Evolutionary conservation across 1,140 invertebrate genomes (phyloP), one percentile per base, ranked within the genome.

Genomic region (Aphelinus certus): DNA sequence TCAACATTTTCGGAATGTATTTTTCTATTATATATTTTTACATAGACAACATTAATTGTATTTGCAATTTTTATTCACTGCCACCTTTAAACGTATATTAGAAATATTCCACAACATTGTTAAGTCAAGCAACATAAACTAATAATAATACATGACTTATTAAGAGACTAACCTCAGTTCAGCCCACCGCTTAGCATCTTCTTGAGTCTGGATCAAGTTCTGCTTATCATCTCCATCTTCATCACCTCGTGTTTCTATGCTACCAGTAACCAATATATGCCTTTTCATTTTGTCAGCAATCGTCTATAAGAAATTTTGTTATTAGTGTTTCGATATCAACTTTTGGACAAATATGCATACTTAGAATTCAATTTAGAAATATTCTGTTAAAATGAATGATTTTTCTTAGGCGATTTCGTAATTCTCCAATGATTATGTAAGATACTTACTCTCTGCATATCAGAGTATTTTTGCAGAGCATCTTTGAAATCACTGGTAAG

Each of bases 401-500:
- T 62, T 26, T 26, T 26, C 26, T 45, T 62, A 43, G 10, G 45
- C 10, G 4, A 68, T 47, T 65, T 46, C 0, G 3, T n/a, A 69
- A 49, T n/a, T 48, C 3, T 10, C 9, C 26, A 26, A 26, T 26
- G 26, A 26, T 26, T 26, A 26, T 26, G 26, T 26, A 26, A 26
- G 26, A 26, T 26, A 81, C 77, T 73, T 88, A 94, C 94, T 88
- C 95, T 94, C 84, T 96, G 95, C 78, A 94, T 89, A 10, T 89
- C 85, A 60, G 93, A 92, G 81, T 96, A 97, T 83, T 91, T 92
- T 61, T 92, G 91, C 0, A 96, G 88, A 7, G 94, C 92, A 79
- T 94, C 93, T 77, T 92, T 92, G 82, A 96, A 96, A 78, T 94
- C 93, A 79, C 92, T 92, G 4, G 92, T 94, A 1, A 97, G 88